Conservation (phyloP, 2,113 vertebrate species). For the Nannospalax galili region DNA sequence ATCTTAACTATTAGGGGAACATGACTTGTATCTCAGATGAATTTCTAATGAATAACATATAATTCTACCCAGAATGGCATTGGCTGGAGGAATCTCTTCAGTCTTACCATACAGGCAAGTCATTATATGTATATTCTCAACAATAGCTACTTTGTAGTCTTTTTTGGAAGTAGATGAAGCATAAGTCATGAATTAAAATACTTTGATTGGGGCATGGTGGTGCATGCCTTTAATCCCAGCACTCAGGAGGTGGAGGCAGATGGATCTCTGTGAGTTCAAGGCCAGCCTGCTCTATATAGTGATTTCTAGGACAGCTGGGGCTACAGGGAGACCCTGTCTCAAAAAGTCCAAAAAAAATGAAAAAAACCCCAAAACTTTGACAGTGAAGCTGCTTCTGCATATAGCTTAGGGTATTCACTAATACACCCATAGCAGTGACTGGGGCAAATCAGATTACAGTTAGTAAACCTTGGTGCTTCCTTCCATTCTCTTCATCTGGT, state of each 20-base stretch:
- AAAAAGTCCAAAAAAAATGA: too few species aligned
- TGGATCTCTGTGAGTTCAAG: too few species aligned
- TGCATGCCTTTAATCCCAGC: too few species aligned
- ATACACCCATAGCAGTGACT: background rate
- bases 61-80: background rate
- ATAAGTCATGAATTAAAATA: constrained; percentile 54
- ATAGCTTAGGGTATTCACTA: background rate
- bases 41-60: constrained; percentile 24
- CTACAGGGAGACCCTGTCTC: too few species aligned
- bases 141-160: background rate
- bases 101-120: background rate
- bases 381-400: background rate
- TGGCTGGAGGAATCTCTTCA: background rate
- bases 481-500: background rate
- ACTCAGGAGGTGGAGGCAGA: too few species aligned
- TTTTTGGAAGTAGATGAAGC: constrained; percentile 23
- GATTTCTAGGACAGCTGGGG: too few species aligned
- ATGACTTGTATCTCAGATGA: background rate
- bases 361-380: constrained; percentile 37
- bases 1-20: constrained; percentile 6
- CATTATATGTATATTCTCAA: background rate
- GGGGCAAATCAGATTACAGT: constrained; percentile 6
- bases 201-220: too few species aligned
- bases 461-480: background rate
- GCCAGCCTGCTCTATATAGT: too few species aligned